Base-by-base conservation (phyloP, 2,113 vertebrate species). In the Dipodomys ordii region DNA sequence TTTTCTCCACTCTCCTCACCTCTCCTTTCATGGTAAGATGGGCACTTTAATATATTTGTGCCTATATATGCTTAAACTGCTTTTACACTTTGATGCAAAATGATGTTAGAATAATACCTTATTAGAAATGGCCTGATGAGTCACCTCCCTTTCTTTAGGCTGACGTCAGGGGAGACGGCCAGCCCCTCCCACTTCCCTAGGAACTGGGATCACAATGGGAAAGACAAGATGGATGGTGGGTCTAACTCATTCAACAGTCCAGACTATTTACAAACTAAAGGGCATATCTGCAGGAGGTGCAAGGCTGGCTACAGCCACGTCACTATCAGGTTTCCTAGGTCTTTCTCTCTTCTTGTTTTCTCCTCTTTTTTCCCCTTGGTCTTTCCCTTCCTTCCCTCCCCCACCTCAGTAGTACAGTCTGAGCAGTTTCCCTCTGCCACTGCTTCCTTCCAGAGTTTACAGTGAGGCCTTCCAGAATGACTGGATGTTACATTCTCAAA, bases 101-200 rank as follows among this genome's bases (percentile, higher is more conserved):
- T 69, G 60, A 74, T 72, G 84, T 69, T 69, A 78, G 49, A 71
- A 84, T 78, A 85, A 44, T 74, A 44, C n/a, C 20, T 3, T 87
- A 39, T 91, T 91, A 91, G 87, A 87, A 94, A 73, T 87, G 72
- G 69, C 90, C 81, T 82, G 77, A 94, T 94, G 91, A 95, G 72
- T 94, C 94, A 95, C 3, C 1, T 44, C 92, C 44, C 80, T 96
- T 65, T 88, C 84, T 90, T 94, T 92, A 95, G 76, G 76, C 84
- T 96, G 94, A 91, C 19, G 28, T 95, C 95, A 96, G 93, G 65
- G 81, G 64, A 95, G 68, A 84, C 73, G 0, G 27, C 25, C 68
- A 79, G 73, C 57, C 88, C 80, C 91, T 92, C 73, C 95, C 67
- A 74, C 25, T 64, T 93, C 25, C 78, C 32, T 68, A 22, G 57